phyloP scores from a whole-genome alignment of 2,888 invertebrate species.

The Hyalella azteca region DNA sequence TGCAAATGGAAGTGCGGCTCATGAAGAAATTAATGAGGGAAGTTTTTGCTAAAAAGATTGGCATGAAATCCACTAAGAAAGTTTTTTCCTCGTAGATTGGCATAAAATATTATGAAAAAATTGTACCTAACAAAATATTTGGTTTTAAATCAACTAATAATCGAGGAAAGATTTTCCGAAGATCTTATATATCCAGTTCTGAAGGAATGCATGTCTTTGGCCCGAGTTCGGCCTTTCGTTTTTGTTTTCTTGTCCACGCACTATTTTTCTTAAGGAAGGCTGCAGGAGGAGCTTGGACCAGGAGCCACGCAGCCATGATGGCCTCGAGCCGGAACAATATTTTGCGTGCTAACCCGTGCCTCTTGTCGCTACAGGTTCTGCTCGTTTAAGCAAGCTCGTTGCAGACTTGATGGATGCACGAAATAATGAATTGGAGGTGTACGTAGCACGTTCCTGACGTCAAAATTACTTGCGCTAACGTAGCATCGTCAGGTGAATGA shows the following conservation, averaged over 20 bases:
- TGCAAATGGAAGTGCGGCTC: conserved; percentile 46
- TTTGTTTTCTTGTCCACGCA: not conserved
- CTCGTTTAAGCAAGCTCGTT: not conserved
- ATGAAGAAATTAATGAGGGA: conserved; percentile 56
- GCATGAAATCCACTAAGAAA: not conserved
- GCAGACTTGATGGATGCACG: no score
- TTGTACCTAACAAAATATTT: no score
- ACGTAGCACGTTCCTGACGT: no score
- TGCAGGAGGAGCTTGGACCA: not conserved
- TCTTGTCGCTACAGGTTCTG: not conserved
- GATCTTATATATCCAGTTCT: not conserved
- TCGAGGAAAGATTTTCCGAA: not conserved
- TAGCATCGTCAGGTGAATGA: no score
- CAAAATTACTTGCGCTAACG: no score
- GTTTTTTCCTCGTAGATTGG: not conserved
- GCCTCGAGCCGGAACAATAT: not conserved
- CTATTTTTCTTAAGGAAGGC: not conserved
- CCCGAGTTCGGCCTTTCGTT: conserved; percentile 2
- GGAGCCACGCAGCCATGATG: not conserved
- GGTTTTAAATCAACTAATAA: no score
- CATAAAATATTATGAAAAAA: no score
- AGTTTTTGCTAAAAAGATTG: conserved; percentile 28
- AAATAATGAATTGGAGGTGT: no score
- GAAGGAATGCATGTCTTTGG: conserved; percentile 22
- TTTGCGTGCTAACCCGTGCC: not conserved